Conservation (phyloP, 2,888 invertebrate genomes). For the Bruchidius siliquastri region DNA sequence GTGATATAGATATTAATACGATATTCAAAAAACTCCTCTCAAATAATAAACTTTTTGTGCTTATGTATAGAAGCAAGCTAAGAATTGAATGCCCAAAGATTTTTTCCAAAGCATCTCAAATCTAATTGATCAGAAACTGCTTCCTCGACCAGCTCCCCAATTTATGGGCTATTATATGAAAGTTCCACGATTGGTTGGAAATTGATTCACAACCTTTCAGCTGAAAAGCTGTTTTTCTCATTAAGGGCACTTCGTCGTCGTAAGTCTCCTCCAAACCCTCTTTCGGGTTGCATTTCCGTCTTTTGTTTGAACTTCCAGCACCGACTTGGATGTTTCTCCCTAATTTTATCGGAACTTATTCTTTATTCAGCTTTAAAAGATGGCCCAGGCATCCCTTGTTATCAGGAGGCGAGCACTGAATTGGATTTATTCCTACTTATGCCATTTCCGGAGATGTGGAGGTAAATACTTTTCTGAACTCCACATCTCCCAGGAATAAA, state of each 20-base stretch:
- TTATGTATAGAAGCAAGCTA: no score
- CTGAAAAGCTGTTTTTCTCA: neutral
- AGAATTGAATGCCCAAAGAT: no score
- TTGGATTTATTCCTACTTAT: neutral
- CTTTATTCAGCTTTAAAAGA: neutral
- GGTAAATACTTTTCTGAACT: neutral
- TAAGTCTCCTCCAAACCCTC: neutral
- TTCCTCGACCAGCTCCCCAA: neutral
- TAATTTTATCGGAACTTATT: neutral
- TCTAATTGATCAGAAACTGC: neutral
- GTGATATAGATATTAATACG: no score
- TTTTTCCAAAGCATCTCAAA: neutral
- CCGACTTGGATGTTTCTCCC: neutral
- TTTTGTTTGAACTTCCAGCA: neutral
- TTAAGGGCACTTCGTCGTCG: neutral
- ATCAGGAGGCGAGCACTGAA: neutral
- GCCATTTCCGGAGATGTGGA: neutral
- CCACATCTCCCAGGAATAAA: neutral
- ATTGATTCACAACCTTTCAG: neutral
- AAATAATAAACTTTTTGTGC: no score
- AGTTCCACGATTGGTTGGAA: neutral
- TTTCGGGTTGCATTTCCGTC: neutral
- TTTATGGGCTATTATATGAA: neutral
- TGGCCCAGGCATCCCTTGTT: neutral
- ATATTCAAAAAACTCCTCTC: no score